Conservation (phyloP, 2,888 invertebrate species). For the Caenorhabditis imperialis region DNA sequence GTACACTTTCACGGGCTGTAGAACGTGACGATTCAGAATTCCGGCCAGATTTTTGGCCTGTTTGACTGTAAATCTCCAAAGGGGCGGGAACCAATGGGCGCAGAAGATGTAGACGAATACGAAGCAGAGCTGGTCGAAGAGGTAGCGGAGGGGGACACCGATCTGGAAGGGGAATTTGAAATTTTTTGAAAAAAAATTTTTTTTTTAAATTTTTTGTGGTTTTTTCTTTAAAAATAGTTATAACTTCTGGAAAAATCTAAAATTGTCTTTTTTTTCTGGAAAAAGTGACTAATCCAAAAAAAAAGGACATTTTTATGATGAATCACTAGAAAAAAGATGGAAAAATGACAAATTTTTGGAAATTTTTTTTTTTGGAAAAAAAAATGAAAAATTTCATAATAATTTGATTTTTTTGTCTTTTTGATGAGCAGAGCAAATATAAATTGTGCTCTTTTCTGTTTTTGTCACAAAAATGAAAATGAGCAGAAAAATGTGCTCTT, state of each 20-base stretch:
- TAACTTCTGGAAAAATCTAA: not conserved
- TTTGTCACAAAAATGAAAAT: too few relatives aligned
- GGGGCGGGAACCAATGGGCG: slow-evolving; percentile 65
- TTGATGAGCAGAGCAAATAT: too few relatives aligned
- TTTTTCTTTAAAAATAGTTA: not conserved
- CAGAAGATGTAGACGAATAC: slow-evolving; percentile 66
- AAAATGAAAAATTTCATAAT: not conserved
- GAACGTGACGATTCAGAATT: slow-evolving; percentile 39
- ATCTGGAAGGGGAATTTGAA: slow-evolving; percentile 46
- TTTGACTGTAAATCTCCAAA: slow-evolving; percentile 48
- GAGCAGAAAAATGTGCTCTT: not conserved
- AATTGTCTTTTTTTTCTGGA: not conserved
- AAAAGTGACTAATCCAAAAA: too few relatives aligned
- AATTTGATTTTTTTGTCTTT: too few relatives aligned
- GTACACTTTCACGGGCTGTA: slow-evolving; percentile 46
- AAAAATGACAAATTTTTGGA: too few relatives aligned
- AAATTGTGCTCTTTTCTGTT: too few relatives aligned
- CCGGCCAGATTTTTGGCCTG: slow-evolving; percentile 43
- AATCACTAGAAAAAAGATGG: too few relatives aligned
- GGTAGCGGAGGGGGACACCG: slow-evolving; percentile 51
- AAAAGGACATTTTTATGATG: too few relatives aligned
- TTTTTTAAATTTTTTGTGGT: not conserved
- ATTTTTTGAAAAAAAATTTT: slow-evolving; percentile 1
- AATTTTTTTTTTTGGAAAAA: too few relatives aligned
- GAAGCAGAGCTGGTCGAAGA: slow-evolving; percentile 63